Conservation (phyloP, 1,140 invertebrate genomes). For the Spodoptera litura region DNA sequence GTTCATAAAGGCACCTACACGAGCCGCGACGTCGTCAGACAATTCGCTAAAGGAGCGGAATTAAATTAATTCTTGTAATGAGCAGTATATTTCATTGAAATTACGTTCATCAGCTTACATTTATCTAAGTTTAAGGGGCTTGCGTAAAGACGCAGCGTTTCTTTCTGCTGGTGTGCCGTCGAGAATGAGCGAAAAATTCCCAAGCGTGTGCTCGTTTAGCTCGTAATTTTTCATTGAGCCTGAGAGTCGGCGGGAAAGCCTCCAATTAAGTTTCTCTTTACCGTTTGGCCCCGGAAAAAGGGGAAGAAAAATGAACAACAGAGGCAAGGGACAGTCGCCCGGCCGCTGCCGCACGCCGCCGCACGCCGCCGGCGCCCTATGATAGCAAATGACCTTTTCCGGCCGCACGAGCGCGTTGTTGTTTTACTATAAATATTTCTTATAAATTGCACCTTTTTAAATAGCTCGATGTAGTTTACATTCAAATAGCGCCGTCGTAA, state of each 20-base stretch:
- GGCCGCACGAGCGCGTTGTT: slow-evolving; percentile 40
- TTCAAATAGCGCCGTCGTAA: slow-evolving; percentile 35
- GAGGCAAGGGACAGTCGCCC: slow-evolving; percentile 66
- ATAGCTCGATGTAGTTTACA: slow-evolving; percentile 37
- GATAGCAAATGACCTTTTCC: slow-evolving; percentile 57
- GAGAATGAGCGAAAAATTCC: slow-evolving; percentile 76
- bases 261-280: slow-evolving; percentile 86
- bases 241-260: slow-evolving; percentile 78
- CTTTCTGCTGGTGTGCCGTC: slow-evolving; percentile 63
- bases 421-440: slow-evolving; percentile 46
- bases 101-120: slow-evolving; percentile 62
- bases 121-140: slow-evolving; percentile 67
- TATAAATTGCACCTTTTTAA: slow-evolving; percentile 41
- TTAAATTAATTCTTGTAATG: slow-evolving; percentile 67
- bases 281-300: slow-evolving; percentile 73
- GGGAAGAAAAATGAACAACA: slow-evolving; percentile 79
- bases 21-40: slow-evolving; percentile 37
- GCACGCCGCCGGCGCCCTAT: slow-evolving; percentile 48
- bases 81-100: slow-evolving; percentile 68
- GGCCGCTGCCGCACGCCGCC: slow-evolving; percentile 41
- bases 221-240: slow-evolving; percentile 86
- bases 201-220: slow-evolving; percentile 80
- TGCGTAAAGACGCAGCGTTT: slow-evolving; percentile 69
- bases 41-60: slow-evolving; percentile 57
- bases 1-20: slow-evolving; percentile 34